These are phyloP conservation scores for Tychaedon coryphoeus DNA, from an alignment of 2,113 vertebrate genomes.

Conservation along the genomic window DNA sequence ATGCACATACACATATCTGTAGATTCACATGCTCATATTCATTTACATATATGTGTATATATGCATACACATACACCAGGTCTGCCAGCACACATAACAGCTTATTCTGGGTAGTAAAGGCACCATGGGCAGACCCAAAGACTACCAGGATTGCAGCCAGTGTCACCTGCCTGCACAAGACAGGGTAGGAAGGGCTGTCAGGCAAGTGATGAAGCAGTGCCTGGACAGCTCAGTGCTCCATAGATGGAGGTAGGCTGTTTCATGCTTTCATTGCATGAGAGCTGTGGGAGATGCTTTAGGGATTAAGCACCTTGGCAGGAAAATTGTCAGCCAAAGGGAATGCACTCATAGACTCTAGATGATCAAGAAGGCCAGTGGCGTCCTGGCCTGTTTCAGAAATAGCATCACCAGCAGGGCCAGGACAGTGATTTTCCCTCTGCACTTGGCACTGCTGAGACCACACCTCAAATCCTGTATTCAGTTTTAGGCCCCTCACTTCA, in stretches of 20 bases:
- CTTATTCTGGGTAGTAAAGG: not conserved
- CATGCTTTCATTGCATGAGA: fast-evolving
- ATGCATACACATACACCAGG: not conserved
- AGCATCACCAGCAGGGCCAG: not conserved
- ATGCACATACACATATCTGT: not conserved
- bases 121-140: not conserved
- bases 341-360: not conserved
- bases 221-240: not conserved
- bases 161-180: not conserved
- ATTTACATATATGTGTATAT: not conserved
- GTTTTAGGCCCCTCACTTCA: not conserved
- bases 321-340: not conserved
- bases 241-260: not conserved
- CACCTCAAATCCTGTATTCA: not conserved
- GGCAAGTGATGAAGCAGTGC: not conserved
- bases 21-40: not conserved
- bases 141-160: not conserved
- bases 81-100: not conserved
- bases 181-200: not conserved
- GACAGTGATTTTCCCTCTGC: not conserved
- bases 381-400: not conserved
- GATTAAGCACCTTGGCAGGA: not conserved
- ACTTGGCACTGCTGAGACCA: not conserved
- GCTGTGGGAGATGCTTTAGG: not conserved
- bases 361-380: not conserved